Percentiles rank a stretch among this genome's conserved stretches.
phyloP scores from a whole-genome alignment of 1,140 invertebrate genomes.

The Aethina tumida region DNA sequence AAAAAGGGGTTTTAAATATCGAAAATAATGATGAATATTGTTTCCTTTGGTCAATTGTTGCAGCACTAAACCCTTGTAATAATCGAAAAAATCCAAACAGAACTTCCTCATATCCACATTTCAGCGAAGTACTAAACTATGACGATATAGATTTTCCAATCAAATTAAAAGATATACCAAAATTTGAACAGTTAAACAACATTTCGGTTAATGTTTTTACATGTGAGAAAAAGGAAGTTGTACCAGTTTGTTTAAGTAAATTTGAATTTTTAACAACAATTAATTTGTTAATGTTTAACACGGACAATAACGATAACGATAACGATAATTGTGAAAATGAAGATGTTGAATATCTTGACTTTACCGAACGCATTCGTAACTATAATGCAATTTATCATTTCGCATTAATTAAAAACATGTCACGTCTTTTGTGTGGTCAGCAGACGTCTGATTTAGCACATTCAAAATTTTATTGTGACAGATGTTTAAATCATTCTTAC shows the following conservation, averaged over 20 bases:
- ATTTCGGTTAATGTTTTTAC: slow-evolving; percentile 11
- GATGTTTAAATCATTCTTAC: slow-evolving; percentile 21
- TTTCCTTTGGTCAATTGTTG: slow-evolving; percentile 17
- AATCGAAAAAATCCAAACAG: slow-evolving; percentile 9
- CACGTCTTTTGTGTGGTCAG: slow-evolving; percentile 11
- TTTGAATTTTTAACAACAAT: slow-evolving; percentile 3
- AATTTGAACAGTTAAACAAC: slow-evolving; percentile 17
- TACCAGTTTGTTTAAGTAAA: slow-evolving; percentile 2
- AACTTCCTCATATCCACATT: slow-evolving; percentile 10
- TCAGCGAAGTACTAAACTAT: slow-evolving; percentile 9
- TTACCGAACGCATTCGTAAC: too few relatives aligned
- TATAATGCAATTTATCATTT: slow-evolving; percentile 8
- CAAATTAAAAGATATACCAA: slow-evolving; percentile 9
- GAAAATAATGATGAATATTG: slow-evolving; percentile 17
- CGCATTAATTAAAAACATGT: slow-evolving; percentile 18
- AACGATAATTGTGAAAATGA: neutral
- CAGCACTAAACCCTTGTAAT: slow-evolving; percentile 7
- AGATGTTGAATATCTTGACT: neutral
- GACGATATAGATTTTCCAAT: slow-evolving; percentile 8
- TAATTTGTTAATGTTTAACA: slow-evolving; percentile 6
- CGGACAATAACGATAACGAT: slow-evolving; percentile 4
- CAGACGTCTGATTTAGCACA: slow-evolving; percentile 9
- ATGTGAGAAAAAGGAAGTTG: slow-evolving; percentile 3
- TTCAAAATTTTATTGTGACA: slow-evolving; percentile 19
- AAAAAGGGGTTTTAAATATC: slow-evolving; percentile 12